These are phyloP conservation scores for Lates japonicus DNA, from an alignment of 2,797 vertebrate genomes.

Conservation along the genomic window DNA sequence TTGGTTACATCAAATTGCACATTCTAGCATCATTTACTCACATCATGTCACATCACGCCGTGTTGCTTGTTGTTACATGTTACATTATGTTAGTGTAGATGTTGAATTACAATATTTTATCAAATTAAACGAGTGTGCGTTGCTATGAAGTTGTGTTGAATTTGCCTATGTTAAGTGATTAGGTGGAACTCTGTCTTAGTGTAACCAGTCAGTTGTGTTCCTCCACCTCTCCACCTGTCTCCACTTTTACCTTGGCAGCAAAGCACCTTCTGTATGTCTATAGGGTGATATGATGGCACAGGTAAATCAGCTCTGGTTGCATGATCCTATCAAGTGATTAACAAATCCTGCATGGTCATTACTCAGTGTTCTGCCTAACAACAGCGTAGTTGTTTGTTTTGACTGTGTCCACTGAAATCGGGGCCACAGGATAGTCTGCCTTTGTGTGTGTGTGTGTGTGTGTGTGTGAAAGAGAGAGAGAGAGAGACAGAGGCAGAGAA, in stretches of 20 bases:
- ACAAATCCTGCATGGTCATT: constrained; percentile 62
- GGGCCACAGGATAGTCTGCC: too few relatives aligned
- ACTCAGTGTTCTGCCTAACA: constrained; percentile 70
- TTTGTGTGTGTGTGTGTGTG: too few relatives aligned
- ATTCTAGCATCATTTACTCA: too few relatives aligned
- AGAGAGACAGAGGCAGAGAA: too few relatives aligned
- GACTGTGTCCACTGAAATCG: constrained; percentile 32
- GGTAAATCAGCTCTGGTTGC: constrained; percentile 69
- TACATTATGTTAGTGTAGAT: too few relatives aligned
- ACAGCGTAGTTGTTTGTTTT: constrained; percentile 68
- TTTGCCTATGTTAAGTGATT: not conserved
- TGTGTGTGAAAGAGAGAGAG: too few relatives aligned
- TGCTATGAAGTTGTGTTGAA: too few relatives aligned
- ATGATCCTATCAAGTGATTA: constrained; percentile 71
- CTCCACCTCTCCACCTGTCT: constrained; percentile 28
- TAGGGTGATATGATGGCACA: constrained; percentile 29
- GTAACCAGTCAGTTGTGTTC: constrained; percentile 30
- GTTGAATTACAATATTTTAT: not conserved
- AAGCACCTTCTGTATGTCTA: constrained; percentile 9
- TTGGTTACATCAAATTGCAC: not conserved
- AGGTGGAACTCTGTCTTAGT: constrained; percentile 2
- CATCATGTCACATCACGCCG: too few relatives aligned
- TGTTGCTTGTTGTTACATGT: too few relatives aligned
- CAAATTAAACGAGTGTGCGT: not conserved
- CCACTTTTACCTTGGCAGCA: constrained; percentile 22